Conservation (phyloP, 2,113 vertebrate species). For the Vulpes ferrilata region DNA sequence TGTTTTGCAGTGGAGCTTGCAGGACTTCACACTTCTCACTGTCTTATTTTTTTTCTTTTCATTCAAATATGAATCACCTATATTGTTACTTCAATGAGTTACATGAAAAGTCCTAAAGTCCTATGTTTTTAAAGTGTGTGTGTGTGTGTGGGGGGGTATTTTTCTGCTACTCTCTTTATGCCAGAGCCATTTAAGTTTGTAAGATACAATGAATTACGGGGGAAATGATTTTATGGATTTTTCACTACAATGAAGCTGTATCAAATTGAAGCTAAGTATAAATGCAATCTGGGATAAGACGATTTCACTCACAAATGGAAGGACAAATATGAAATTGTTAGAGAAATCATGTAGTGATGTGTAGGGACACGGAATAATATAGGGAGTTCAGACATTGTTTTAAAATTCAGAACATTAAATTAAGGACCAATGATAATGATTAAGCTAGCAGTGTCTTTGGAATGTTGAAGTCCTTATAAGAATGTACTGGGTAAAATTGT, state of each 20-base stretch:
- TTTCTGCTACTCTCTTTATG: constrained; percentile 49
- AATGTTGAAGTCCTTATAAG: background rate
- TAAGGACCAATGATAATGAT: background rate
- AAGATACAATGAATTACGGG: constrained; percentile 37
- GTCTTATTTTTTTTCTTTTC: constrained; percentile 49
- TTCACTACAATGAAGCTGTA: background rate
- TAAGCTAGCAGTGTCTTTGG: constrained; percentile 15
- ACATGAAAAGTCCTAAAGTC: background rate
- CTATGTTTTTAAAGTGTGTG: constrained; percentile 24
- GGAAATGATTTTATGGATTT: background rate
- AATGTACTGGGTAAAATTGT: background rate
- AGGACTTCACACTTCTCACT: background rate
- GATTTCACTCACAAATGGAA: background rate
- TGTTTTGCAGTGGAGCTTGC: constrained; percentile 22
- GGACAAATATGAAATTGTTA: background rate
- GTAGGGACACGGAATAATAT: background rate
- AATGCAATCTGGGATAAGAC: background rate
- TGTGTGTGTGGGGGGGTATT: background rate
- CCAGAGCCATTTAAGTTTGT: background rate
- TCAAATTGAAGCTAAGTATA: background rate
- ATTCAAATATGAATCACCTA: constrained; percentile 35
- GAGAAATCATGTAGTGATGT: background rate
- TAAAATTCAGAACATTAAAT: constrained; percentile 39
- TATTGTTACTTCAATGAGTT: background rate
- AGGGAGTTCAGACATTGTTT: background rate